A percentile compares a stretch with the other conserved stretches of the same genome.
phyloP scores from a whole-genome alignment of 1,140 invertebrate species.

The Agrilus planipennis region DNA sequence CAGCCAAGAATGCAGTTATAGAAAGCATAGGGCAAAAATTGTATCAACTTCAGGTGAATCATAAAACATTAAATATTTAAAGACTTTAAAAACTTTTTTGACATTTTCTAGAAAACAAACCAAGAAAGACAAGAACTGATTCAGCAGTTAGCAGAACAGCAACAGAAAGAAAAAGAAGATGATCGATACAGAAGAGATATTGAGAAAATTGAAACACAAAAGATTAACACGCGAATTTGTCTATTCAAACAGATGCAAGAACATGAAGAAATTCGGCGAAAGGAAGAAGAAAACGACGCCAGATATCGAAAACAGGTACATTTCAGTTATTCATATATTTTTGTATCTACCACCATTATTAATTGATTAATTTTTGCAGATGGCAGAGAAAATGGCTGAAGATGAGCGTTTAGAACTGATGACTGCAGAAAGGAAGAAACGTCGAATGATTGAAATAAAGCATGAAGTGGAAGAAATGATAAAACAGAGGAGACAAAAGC shows the following conservation, averaged over 20 bases:
- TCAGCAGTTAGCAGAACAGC: constrained; percentile 25
- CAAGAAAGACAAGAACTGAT: constrained; percentile 29
- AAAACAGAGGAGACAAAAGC: constrained; percentile 22
- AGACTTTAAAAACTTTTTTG: too few relatives aligned
- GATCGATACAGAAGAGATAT: constrained; percentile 19
- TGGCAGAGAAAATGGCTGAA: constrained; percentile 28
- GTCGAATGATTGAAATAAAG: constrained; percentile 28
- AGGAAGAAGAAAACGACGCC: constrained; percentile 23
- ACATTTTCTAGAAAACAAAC: too few relatives aligned
- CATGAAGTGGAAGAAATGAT: constrained; percentile 28
- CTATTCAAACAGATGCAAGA: constrained; percentile 25
- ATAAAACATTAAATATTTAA: background rate
- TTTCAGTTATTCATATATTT: background rate
- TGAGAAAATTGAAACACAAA: constrained; percentile 21
- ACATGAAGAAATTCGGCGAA: constrained; percentile 15
- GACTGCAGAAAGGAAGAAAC: constrained; percentile 24
- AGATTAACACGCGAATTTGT: constrained; percentile 19
- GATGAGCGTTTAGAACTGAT: constrained; percentile 29
- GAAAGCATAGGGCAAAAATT: constrained; percentile 20
- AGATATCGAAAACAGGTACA: constrained; percentile 25
- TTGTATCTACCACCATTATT: too few relatives aligned
- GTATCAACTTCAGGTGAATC: constrained; percentile 18
- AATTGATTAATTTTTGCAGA: constrained; percentile 15
- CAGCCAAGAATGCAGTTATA: constrained; percentile 15
- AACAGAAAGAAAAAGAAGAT: constrained; percentile 23